Conservation (phyloP, 2,113 vertebrate genomes). For the Takifugu flavidus region DNA sequence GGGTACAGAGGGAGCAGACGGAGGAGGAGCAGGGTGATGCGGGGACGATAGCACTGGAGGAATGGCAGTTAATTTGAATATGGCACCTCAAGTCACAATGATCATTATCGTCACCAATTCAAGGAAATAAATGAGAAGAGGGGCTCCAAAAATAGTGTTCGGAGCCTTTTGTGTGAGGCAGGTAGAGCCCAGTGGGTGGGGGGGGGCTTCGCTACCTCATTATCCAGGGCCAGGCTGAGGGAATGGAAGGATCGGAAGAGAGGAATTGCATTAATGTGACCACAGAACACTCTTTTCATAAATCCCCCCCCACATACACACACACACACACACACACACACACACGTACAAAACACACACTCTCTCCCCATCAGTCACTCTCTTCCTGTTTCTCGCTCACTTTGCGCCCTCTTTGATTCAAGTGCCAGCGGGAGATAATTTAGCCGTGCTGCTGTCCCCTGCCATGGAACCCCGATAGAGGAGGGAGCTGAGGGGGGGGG, state of each 20-base stretch:
- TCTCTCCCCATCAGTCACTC: conserved; percentile 11
- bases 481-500: conserved; percentile 26
- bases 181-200: conserved; percentile 73
- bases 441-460: conserved; percentile 75
- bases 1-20: conserved; percentile 32
- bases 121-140: conserved; percentile 82
- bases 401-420: conserved; percentile 70
- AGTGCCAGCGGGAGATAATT: conserved; percentile 77
- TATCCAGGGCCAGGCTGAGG: conserved; percentile 66
- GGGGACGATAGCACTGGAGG: conserved; percentile 71
- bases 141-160: conserved; percentile 79
- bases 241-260: conserved; percentile 60
- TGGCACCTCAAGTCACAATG: conserved; percentile 81
- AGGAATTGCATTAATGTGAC: conserved; percentile 76
- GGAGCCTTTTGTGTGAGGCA: conserved; percentile 75
- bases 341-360: not conserved
- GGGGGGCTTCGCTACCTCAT: conserved; percentile 61
- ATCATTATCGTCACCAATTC: conserved; percentile 83
- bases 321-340: not conserved
- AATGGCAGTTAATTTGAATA: conserved; percentile 83
- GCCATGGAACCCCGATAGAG: conserved; percentile 49
- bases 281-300: conserved; percentile 67
- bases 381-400: conserved; percentile 36
- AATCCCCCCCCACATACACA: conserved; percentile 14
- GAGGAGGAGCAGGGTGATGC: conserved; percentile 65